These are phyloP conservation scores for Calyptommatus sinebrachiatus DNA, from an alignment of 2,113 vertebrate genomes.

Conservation along the genomic window DNA sequence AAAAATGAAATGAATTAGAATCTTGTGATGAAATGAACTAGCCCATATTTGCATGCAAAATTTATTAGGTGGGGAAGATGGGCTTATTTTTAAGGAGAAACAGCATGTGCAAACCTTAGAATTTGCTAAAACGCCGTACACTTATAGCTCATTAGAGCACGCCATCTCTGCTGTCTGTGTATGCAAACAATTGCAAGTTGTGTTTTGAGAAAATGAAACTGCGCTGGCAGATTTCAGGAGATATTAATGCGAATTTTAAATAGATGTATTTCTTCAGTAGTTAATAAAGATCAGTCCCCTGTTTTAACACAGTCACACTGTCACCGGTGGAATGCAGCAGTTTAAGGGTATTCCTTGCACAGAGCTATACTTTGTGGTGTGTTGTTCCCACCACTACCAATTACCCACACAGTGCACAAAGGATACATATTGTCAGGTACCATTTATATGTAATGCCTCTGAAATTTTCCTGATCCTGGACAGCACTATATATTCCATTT, in stretches of 20 bases:
- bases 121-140: slow-evolving; percentile 48
- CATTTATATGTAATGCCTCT: too few species aligned
- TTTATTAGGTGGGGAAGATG: slow-evolving; percentile 47
- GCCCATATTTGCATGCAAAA: slow-evolving; percentile 58
- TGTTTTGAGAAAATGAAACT: neutral
- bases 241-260: neutral
- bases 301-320: too few species aligned
- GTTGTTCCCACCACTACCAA: too few species aligned
- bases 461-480: too few species aligned
- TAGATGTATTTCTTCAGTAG: neutral
- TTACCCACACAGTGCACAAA: too few species aligned
- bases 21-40: slow-evolving; percentile 49
- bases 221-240: slow-evolving; percentile 25
- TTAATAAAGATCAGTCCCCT: neutral
- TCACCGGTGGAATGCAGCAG: too few species aligned
- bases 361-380: too few species aligned
- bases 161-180: neutral
- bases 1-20: slow-evolving; percentile 61
- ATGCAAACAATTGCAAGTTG: slow-evolving; percentile 37
- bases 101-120: slow-evolving; percentile 42
- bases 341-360: too few species aligned
- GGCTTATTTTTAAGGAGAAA: slow-evolving; percentile 56
- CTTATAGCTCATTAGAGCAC: slow-evolving; percentile 18
- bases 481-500: too few species aligned
- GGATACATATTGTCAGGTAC: too few species aligned